Conservation (phyloP, 2,888 invertebrate species). For the Troides oblongomaculatus region DNA sequence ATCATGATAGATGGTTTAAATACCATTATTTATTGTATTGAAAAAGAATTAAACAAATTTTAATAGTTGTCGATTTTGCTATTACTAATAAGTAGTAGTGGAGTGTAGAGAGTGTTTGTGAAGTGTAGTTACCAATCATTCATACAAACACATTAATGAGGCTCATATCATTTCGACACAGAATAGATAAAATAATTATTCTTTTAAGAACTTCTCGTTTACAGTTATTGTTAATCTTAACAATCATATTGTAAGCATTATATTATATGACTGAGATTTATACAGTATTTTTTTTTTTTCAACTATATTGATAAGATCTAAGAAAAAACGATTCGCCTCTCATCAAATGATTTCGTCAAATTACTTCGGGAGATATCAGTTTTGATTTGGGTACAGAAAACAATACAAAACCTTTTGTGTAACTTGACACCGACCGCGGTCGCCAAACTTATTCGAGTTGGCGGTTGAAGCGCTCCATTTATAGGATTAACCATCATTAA, state of each 20-base stretch:
- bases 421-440: constrained; percentile 64
- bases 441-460: constrained; percentile 48
- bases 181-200: constrained; percentile 57
- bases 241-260: constrained; percentile 33
- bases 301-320: constrained; percentile 28
- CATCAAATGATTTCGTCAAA: constrained; percentile 69
- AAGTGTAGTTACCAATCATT: too few relatives aligned
- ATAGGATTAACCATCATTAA: constrained; percentile 17
- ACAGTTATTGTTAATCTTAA: constrained; percentile 30
- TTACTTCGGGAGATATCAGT: constrained; percentile 64
- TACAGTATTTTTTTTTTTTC: constrained; percentile 34
- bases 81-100: too few relatives aligned
- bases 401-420: constrained; percentile 72
- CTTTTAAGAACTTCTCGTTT: constrained; percentile 44
- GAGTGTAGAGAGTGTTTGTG: too few relatives aligned
- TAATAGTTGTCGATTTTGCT: too few relatives aligned
- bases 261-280: constrained; percentile 50
- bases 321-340: constrained; percentile 48
- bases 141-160: constrained; percentile 21
- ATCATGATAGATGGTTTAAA: not conserved
- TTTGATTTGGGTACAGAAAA: constrained; percentile 69
- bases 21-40: too few relatives aligned
- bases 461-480: constrained; percentile 54
- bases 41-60: too few relatives aligned
- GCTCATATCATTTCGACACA: constrained; percentile 61